These are phyloP conservation scores for Origma solitaria DNA, from an alignment of 2,113 vertebrate species.

Conservation along the genomic window DNA sequence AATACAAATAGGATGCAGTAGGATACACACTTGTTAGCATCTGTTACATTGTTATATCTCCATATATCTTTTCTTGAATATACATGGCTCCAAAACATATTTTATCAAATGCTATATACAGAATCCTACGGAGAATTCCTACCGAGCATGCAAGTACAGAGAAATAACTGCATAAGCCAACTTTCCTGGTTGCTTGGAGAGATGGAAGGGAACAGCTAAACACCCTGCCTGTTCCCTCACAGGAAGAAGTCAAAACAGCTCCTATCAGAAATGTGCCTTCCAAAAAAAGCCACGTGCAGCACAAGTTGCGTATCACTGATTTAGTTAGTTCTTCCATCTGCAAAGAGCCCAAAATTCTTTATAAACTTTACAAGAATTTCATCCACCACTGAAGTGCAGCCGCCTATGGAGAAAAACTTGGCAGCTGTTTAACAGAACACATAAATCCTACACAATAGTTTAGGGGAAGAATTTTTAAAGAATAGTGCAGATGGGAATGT, in stretches of 20 bases:
- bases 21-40: background rate
- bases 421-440: constrained; percentile 51
- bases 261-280: constrained; percentile 43
- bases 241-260: constrained; percentile 60
- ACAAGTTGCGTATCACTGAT: constrained; percentile 49
- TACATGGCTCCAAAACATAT: background rate
- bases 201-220: constrained; percentile 51
- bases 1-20: background rate
- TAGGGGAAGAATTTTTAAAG: constrained; percentile 48
- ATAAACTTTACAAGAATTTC: constrained; percentile 51
- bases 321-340: constrained; percentile 63
- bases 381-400: constrained; percentile 42
- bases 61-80: background rate
- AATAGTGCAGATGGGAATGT: constrained; percentile 53
- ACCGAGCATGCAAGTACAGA: background rate
- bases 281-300: constrained; percentile 60
- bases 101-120: constrained; percentile 22
- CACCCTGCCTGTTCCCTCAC: constrained; percentile 53
- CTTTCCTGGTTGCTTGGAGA: constrained; percentile 51
- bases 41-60: background rate
- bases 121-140: background rate
- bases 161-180: constrained; percentile 39
- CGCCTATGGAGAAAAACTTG: constrained; percentile 34
- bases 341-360: constrained; percentile 51
- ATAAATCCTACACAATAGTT: constrained; percentile 60